Evolutionary conservation across 2,888 invertebrate species (phyloP), one percentile per base, ranked within the genome.

Genomic region (Antitype chi): DNA sequence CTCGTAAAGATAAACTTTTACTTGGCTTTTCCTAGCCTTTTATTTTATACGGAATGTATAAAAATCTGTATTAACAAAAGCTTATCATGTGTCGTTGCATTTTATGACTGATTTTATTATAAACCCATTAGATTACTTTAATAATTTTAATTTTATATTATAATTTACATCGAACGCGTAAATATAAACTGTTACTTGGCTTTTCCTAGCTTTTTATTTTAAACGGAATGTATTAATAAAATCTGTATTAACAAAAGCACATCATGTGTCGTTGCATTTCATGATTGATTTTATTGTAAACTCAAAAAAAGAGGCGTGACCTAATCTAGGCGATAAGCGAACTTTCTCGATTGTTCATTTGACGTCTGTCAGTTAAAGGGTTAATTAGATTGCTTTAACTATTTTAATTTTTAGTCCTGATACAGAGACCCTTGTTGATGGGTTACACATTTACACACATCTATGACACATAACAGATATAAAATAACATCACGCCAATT

Each of bases 1-100:
- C n/a, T 57, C 47, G 25, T 80, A 68, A 82, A 69, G 43, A 76
- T 82, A 67, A 72, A 70, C 15, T 76, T 85, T 70, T 69, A 70
- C 28, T 80, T 53, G 9, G 52, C 49, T 17, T 62, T 32, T n/a
- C 52, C 15, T 20, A 20, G 20, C 32, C 28, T 60, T 53, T 57
- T 43, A 62, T 66, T 55, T 62, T 67, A 60, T 52, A n/a, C 2
- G 6, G 15, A 15, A 55, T 49, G 13, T 55, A 13, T 47, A 25
- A 62, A 28, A 7, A 47, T 17, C 6, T 13, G 8, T 68, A 32
- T n/a, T 47, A n/a, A 15, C 4, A 32, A 25, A 32, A 43, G 43
- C n/a, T 25, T 43, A 43, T 47, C 25, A 20, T 25, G 25, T 25
- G 6, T 6, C 2, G 17, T n/a, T 43, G n/a, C n/a, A n/a, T n/a